These are phyloP conservation scores for Eupithecia tripunctaria DNA, from an alignment of 2,888 invertebrate species.

Conservation along the genomic window DNA sequence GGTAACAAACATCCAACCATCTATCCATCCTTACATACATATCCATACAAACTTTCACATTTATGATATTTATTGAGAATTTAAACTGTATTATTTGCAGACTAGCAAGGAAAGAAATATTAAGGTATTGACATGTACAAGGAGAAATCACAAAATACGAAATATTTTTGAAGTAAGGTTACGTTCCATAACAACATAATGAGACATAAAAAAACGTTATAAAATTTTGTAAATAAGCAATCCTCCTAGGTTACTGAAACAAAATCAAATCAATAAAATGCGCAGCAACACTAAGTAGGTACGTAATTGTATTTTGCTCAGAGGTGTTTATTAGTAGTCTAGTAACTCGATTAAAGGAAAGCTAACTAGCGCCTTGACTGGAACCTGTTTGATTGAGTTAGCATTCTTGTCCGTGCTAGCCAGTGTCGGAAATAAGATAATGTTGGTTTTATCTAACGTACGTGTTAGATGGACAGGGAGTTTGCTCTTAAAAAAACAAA, in stretches of 20 bases:
- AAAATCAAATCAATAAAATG: not conserved
- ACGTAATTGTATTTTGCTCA: not conserved
- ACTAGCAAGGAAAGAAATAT: too few species aligned
- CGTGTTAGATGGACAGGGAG: too few species aligned
- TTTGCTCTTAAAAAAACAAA: not conserved
- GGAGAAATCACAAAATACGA: too few species aligned
- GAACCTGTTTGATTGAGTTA: not conserved
- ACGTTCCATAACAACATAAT: too few species aligned
- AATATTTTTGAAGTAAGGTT: too few species aligned
- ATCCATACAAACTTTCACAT: too few species aligned
- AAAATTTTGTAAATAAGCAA: not conserved
- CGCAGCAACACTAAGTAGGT: not conserved
- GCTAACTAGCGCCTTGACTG: not conserved
- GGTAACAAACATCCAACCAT: too few species aligned
- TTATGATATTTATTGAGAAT: too few species aligned
- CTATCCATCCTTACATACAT: too few species aligned
- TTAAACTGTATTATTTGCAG: too few species aligned
- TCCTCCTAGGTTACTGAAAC: not conserved
- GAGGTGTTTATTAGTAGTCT: not conserved
- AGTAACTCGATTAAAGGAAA: not conserved
- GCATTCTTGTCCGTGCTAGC: not conserved
- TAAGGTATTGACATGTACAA: too few species aligned
- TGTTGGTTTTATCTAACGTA: not conserved
- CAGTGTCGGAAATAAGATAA: not conserved
- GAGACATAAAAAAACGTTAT: not conserved